These are phyloP conservation scores for Ormyrus thymus DNA, from an alignment of 2,888 invertebrate genomes.

Conservation along the genomic window DNA sequence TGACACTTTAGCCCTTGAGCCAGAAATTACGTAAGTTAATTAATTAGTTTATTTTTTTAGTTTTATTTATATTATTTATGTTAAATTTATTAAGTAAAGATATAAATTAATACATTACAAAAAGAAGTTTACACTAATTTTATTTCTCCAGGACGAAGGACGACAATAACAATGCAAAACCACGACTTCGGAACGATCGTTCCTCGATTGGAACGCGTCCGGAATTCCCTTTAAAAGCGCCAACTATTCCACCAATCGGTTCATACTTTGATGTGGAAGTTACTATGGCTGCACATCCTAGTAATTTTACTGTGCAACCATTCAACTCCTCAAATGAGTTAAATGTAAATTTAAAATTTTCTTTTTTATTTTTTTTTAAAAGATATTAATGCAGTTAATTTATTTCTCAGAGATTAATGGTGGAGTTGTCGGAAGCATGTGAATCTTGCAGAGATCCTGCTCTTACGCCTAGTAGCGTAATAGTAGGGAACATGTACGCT, in stretches of 20 bases:
- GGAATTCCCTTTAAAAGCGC: constrained; percentile 67
- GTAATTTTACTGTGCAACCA: constrained; percentile 80
- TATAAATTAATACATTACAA: background rate
- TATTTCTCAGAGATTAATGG: too few relatives aligned
- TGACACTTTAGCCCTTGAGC: constrained; percentile 81
- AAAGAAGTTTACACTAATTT: background rate
- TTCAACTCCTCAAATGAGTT: constrained; percentile 54
- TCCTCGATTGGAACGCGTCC: constrained; percentile 7
- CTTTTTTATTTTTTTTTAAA: background rate
- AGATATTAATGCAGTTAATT: too few relatives aligned
- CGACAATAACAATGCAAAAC: constrained; percentile 65
- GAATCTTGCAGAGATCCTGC: too few relatives aligned
- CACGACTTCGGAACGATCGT: constrained; percentile 30
- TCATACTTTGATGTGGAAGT: constrained; percentile 76
- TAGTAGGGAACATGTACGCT: constrained; percentile 61
- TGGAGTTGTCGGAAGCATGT: too few relatives aligned
- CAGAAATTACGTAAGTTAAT: constrained; percentile 74
- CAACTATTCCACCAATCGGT: constrained; percentile 75
- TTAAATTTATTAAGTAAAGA: background rate
- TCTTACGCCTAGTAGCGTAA: too few relatives aligned
- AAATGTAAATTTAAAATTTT: constrained; percentile 49
- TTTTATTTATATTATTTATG: background rate
- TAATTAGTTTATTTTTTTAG: constrained; percentile 23
- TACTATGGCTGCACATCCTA: constrained; percentile 84
- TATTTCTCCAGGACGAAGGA: constrained; percentile 58